A percentile compares a stretch with the other conserved stretches of the same genome.
Conservation (phyloP, 2,888 invertebrate genomes). For the Drosophila gaucha region DNA sequence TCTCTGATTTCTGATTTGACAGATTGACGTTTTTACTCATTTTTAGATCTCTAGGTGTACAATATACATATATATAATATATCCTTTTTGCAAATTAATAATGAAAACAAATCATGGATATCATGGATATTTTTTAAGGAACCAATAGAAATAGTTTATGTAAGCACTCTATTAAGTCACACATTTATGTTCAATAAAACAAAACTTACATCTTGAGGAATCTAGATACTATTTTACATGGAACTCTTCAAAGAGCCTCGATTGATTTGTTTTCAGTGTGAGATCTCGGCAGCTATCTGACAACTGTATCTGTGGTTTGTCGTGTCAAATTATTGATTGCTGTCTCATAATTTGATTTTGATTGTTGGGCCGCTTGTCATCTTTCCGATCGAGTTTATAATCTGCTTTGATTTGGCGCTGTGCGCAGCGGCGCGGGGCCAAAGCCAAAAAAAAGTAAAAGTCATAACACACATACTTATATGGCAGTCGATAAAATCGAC, state of each 20-base stretch:
- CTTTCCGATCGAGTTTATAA: constrained; percentile 68
- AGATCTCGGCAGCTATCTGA: background rate
- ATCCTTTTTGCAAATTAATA: too few relatives aligned
- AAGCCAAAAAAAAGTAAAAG: constrained; percentile 73
- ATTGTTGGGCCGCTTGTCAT: constrained; percentile 58
- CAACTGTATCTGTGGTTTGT: constrained; percentile 19
- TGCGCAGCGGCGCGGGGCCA: constrained; percentile 55
- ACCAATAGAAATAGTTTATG: too few relatives aligned
- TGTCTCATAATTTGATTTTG: constrained; percentile 71
- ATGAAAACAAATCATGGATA: too few relatives aligned
- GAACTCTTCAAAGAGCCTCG: background rate
- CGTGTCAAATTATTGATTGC: constrained; percentile 71
- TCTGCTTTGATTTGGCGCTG: constrained; percentile 74
- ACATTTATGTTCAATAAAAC: background rate
- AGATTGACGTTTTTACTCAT: too few relatives aligned
- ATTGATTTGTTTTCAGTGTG: constrained; percentile 2
- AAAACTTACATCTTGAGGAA: background rate
- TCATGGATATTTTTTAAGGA: too few relatives aligned
- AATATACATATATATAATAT: too few relatives aligned
- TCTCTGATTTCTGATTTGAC: too few relatives aligned
- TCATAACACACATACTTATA: constrained; percentile 64
- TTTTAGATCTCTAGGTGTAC: too few relatives aligned
- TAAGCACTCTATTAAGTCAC: too few relatives aligned
- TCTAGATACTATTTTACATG: background rate
- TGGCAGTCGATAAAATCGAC: constrained; percentile 61